Base-by-base conservation (phyloP, 2,113 vertebrate genomes). In the Cyanoramphus novaezelandiae region DNA sequence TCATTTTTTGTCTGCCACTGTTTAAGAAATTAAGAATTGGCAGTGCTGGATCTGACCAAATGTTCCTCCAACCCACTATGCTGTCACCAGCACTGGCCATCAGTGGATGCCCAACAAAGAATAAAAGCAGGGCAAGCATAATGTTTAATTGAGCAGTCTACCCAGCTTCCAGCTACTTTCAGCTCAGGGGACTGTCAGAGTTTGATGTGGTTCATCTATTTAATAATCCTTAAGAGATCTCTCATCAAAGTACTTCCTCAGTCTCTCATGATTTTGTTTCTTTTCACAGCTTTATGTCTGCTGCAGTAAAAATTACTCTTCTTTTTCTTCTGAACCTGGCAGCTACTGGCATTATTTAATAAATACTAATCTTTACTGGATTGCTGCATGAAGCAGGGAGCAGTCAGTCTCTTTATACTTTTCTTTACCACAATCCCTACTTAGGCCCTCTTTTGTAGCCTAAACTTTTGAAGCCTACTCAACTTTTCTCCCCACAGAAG, bases 241-340 rank as follows among this genome's bases (percentile, higher is more conserved):
- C 21, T 60, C 3, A 2, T 76, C 60, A 20, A 78, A 81, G 28
- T 84, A 53, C 27, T 16, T 53, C 4, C 6, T 47, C 17, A 46
- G 7, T 43, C 6, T 88, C 8, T n/a, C 63, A 6, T 70, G 77
- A 31, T 44, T 25, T 4, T 72, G 16, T 74, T 72, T 77, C 23
- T 5, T 16, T 50, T 57, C 16, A 43, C 5, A 37, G 4, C 2
- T 0, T 53, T 11, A 13, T 46, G 6, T 63, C 17, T 29, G 3
- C 19, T 85, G 4, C 24, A 35, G 14, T 31, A 81, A 25, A 55
- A 60, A 62, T 2, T 49, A 52, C 17, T 77, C 8, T 12, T 1
- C 8, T 69, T 68, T 88, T 69, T 82, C 6, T 86, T 82, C 52
- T 90, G 52, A 89, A 64, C 17, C 50, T 75, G 21, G 1, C 11